Evolutionary conservation across 2,888 invertebrate genomes (phyloP), one percentile per base, ranked within the genome.

Genomic region (Ophion costatus): DNA sequence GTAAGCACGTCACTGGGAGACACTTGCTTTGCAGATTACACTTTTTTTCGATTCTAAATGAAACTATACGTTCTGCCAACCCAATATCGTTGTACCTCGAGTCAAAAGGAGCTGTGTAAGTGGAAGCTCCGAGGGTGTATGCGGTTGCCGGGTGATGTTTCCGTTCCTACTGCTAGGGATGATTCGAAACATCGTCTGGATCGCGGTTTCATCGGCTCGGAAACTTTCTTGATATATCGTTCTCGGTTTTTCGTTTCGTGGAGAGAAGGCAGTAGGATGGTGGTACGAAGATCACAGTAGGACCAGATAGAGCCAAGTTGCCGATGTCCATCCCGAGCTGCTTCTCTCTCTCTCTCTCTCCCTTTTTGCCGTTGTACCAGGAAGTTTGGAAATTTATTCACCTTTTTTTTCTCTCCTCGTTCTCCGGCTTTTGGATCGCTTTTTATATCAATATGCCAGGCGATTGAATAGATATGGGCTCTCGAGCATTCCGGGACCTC

Each of bases 331-430:
- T 79, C 76, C 63, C 66, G 82, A 74, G 76, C 67, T 85, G 57
- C 71, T 75, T 59, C 75, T 57, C 61, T 64, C 71, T 33, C 73
- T 79, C 74, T 66, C 20, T 75, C 64, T 64, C 51, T 17, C 51
- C 64, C 42, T 71, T 77, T 11, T 38, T 42, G 57, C 73, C 82
- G 82, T 76, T 87, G 74, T 77, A 73, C 76, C 88, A 88, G 87
- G 86, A 92, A 91, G 86, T 92, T 91, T 84, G 88, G 75, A 88
- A 89, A 92, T 92, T 91, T 91, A 91, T 92, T 90, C 90, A 88
- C 86, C 89, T 91, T 90, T 89, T 89, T 67, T 86, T 79, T 82
- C 82, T 81, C 82, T 87, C 70, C 80, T 83, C 82, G 80, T 87
- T 82, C 84, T 79, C 84, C 59, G 81, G 82, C 83, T 80, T 81